A percentile compares a stretch with the other conserved stretches of the same genome.
These are phyloP conservation scores for Urocyon cinereoargenteus DNA, from an alignment of 2,797 vertebrate genomes.

Conservation along the genomic window DNA sequence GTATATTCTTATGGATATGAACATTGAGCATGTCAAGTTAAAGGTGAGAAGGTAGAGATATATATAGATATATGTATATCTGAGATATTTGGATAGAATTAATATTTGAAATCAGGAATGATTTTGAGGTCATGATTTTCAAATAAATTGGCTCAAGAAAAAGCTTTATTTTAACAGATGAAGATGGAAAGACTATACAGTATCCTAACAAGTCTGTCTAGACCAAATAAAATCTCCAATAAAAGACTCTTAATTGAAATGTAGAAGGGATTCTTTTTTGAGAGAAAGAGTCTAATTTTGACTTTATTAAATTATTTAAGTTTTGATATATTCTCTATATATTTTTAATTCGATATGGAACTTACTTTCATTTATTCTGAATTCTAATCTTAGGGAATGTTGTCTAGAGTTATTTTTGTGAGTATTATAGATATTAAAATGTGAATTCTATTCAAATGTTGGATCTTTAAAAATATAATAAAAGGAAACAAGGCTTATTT, in stretches of 20 bases:
- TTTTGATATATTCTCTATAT: background rate
- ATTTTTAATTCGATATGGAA: background rate
- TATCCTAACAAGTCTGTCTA: background rate
- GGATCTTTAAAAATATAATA: conserved; percentile 40
- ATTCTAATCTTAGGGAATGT: conserved; percentile 30
- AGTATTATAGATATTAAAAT: background rate
- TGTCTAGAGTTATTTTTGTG: background rate
- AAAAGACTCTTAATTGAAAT: background rate
- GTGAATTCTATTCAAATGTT: conserved; percentile 43
- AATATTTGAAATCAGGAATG: conserved; percentile 24
- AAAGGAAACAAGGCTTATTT: background rate
- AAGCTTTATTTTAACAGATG: conserved; percentile 23
- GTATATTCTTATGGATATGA: background rate
- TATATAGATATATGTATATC: background rate
- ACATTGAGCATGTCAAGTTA: background rate
- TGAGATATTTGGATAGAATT: background rate
- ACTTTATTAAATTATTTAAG: conserved; percentile 33
- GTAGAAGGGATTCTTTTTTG: background rate
- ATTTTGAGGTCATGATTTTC: conserved; percentile 43
- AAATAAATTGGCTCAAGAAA: conserved; percentile 30
- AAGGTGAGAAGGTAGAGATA: background rate
- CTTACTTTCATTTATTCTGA: conserved; percentile 47
- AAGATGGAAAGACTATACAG: background rate
- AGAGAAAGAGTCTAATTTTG: conserved; percentile 1
- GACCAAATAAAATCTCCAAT: background rate